Percentiles rank a stretch among this genome's conserved stretches.
Conservation (phyloP, 2,888 invertebrate genomes). For the Drosophila formosana region DNA sequence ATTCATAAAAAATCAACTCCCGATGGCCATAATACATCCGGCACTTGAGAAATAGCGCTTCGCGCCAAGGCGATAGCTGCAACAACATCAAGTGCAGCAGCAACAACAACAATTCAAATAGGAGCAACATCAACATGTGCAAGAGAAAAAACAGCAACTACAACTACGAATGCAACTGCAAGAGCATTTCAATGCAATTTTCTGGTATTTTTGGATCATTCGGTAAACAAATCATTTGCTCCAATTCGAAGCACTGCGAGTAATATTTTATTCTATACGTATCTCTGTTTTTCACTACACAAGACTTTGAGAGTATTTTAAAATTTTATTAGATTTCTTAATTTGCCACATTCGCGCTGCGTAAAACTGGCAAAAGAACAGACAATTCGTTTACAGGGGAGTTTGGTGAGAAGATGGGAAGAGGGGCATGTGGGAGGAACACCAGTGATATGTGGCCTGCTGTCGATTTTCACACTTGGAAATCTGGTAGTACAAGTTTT, state of each 20-base stretch:
- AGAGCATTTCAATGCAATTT: slow-evolving; percentile 53
- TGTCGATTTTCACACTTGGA: slow-evolving; percentile 32
- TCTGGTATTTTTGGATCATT: slow-evolving; percentile 62
- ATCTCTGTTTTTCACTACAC: slow-evolving; percentile 19
- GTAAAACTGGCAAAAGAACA: slow-evolving; percentile 34
- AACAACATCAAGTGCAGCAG: slow-evolving; percentile 9
- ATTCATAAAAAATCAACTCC: slow-evolving; percentile 67
- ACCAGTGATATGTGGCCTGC: not conserved
- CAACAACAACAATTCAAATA: slow-evolving; percentile 2
- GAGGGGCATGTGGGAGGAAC: not conserved
- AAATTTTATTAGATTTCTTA: slow-evolving; percentile 60
- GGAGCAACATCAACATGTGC: not conserved
- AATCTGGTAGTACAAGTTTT: slow-evolving; percentile 25
- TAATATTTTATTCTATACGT: slow-evolving; percentile 18
- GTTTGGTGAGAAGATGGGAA: not conserved
- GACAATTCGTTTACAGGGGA: not conserved
- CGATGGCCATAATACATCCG: slow-evolving; percentile 63
- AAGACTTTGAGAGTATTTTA: slow-evolving; percentile 27
- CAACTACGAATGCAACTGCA: not conserved
- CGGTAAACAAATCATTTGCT: slow-evolving; percentile 68
- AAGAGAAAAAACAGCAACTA: slow-evolving; percentile 2
- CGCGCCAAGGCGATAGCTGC: slow-evolving; percentile 48
- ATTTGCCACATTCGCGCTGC: slow-evolving; percentile 46
- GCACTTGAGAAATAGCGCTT: slow-evolving; percentile 57
- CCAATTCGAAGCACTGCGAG: slow-evolving; percentile 48